A percentile compares a stretch with the other conserved stretches of the same genome.
Evolutionary conservation across 2,113 vertebrate genomes (phyloP).

Genomic region (Phalacrocorax brasilianus): DNA sequence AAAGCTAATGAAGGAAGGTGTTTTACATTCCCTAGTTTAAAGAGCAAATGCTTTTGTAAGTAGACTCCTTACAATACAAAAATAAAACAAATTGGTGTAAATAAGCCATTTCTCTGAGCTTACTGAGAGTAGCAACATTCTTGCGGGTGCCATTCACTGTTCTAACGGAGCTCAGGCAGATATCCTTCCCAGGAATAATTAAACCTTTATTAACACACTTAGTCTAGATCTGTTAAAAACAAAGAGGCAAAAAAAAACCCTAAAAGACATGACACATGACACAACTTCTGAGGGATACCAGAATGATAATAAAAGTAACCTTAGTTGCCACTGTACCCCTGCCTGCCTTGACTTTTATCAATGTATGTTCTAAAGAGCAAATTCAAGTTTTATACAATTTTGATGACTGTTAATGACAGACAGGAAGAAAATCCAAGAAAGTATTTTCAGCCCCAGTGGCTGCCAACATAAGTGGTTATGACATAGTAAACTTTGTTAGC

Average conservation of each 20-base stretch:
- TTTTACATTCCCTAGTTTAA: not conserved
- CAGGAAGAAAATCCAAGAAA: not conserved
- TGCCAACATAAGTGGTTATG: not conserved
- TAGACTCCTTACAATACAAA: not conserved
- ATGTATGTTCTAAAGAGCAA: not conserved
- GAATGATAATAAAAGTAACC: not conserved
- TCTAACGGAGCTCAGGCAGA: not conserved
- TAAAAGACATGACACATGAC: not conserved
- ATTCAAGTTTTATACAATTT: not conserved
- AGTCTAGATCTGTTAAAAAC: not conserved
- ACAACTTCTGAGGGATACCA: not conserved
- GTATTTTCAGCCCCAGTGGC: not conserved
- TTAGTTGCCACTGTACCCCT: not conserved
- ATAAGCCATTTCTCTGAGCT: slow-evolving; percentile 22
- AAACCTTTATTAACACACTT: not conserved
- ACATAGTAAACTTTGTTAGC: not conserved
- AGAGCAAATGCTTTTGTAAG: not conserved
- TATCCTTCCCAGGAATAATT: not conserved
- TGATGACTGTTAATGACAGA: not conserved
- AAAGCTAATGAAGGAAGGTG: not conserved
- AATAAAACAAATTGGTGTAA: slow-evolving; percentile 17
- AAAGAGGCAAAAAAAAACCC: not conserved
- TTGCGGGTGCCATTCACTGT: not conserved
- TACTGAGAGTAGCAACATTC: slow-evolving; percentile 32
- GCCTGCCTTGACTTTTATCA: not conserved